These are phyloP conservation scores for Lamprotornis superbus DNA, from an alignment of 2,113 vertebrate species.

Conservation along the genomic window DNA sequence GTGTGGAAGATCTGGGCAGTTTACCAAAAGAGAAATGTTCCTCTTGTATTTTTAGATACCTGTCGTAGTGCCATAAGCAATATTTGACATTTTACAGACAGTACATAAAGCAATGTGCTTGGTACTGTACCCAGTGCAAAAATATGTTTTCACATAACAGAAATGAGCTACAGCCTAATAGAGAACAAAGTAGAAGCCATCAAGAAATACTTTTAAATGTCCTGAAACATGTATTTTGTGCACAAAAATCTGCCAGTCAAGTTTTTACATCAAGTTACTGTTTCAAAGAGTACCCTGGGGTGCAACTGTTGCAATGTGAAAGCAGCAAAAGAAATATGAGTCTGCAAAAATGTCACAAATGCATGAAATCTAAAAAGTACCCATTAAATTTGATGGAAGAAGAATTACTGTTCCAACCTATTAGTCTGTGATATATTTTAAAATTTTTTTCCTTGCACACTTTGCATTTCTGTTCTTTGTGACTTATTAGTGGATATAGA, in stretches of 20 bases:
- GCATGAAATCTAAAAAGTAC: slow-evolving; percentile 8
- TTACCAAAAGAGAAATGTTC: slow-evolving; percentile 9
- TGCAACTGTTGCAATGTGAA: slow-evolving; percentile 16
- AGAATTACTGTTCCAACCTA: slow-evolving; percentile 21
- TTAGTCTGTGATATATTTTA: not conserved
- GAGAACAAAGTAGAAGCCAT: slow-evolving; percentile 34
- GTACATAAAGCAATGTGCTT: slow-evolving; percentile 2
- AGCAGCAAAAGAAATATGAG: slow-evolving; percentile 47
- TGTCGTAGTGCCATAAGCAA: not conserved
- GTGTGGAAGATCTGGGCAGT: not conserved
- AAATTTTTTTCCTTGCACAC: not conserved
- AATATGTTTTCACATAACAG: slow-evolving; percentile 41
- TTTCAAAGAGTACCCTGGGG: slow-evolving; percentile 61
- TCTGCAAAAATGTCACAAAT: slow-evolving; percentile 32
- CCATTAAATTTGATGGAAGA: slow-evolving; percentile 32
- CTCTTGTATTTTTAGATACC: not conserved
- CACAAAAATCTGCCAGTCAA: slow-evolving; percentile 42
- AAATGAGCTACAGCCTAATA: slow-evolving; percentile 37
- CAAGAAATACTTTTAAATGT: slow-evolving; percentile 46
- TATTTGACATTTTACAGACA: slow-evolving; percentile 23
- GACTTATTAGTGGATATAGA: not conserved
- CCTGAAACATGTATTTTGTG: slow-evolving; percentile 27
- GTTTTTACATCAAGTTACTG: slow-evolving; percentile 58
- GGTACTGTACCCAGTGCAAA: slow-evolving; percentile 15
- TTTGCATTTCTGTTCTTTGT: not conserved